Evolutionary conservation across 2,888 invertebrate genomes (phyloP).

Genomic region (Melipona bicolor): DNA sequence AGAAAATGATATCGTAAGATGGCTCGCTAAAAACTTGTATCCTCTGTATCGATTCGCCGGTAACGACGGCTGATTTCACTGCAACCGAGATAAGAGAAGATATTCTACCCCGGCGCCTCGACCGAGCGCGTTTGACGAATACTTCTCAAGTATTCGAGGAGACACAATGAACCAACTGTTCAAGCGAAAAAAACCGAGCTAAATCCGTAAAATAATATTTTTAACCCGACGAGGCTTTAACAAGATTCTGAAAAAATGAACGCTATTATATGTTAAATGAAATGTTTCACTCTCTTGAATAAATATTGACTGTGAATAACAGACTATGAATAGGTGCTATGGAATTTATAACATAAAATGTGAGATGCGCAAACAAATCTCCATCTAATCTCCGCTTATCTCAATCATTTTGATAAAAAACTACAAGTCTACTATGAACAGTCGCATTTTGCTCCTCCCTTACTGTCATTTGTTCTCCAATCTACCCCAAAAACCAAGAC

Average conservation of each 20-base stretch:
- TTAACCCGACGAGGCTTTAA: neutral
- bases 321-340: too few relatives aligned
- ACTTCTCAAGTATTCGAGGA: neutral
- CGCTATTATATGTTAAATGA: neutral
- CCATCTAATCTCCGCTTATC: neutral
- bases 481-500: neutral
- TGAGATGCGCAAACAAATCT: too few relatives aligned
- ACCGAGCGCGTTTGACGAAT: slow-evolving; percentile 26
- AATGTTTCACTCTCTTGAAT: neutral
- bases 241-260: neutral
- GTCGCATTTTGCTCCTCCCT: neutral
- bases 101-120: slow-evolving; percentile 7
- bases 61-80: slow-evolving; percentile 43
- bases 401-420: neutral
- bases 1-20: neutral
- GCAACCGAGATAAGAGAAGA: slow-evolving; percentile 35
- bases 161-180: slow-evolving; percentile 4
- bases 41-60: slow-evolving; percentile 37
- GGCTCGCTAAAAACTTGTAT: slow-evolving; percentile 16
- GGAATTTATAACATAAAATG: too few relatives aligned
- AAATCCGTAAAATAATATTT: neutral
- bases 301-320: neutral
- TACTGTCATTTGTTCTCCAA: neutral
- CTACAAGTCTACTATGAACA: neutral
- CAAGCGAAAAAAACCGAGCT: neutral